Evolutionary conservation across 2,797 vertebrate species (phyloP).

Genomic region (Bryconaethiops microstoma): DNA sequence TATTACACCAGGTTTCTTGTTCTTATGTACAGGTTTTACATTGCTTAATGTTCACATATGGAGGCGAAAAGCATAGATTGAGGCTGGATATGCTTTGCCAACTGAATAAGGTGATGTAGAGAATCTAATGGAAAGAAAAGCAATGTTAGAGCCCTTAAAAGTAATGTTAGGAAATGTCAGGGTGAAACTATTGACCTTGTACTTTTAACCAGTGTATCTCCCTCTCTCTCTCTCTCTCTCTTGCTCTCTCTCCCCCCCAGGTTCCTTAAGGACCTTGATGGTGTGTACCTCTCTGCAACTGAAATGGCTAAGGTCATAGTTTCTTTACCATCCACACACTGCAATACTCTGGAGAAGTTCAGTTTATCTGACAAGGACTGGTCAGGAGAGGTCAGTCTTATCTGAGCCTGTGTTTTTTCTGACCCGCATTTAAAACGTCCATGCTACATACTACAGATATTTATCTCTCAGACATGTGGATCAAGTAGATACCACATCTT

Average conservation of each 20-base stretch:
- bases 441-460: conserved; percentile 32
- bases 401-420: conserved; percentile 26
- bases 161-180: conserved; percentile 37
- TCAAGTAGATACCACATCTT: conserved; percentile 10
- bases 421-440: conserved; percentile 21
- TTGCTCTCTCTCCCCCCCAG: not conserved
- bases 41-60: not conserved
- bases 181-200: conserved; percentile 38
- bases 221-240: conserved; percentile 7
- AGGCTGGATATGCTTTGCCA: not conserved
- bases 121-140: conserved; percentile 29
- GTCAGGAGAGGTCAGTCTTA: conserved; percentile 35
- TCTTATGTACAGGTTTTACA: not conserved
- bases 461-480: conserved; percentile 3
- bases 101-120: conserved; percentile 10
- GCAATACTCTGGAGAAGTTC: conserved; percentile 20
- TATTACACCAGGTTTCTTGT: not conserved
- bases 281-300: conserved; percentile 2
- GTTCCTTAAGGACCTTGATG: not conserved
- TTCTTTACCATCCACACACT: conserved; percentile 12
- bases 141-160: conserved; percentile 28
- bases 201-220: conserved; percentile 42
- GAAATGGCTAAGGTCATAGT: conserved; percentile 16
- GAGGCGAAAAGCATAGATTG: no score
- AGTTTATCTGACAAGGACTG: conserved; percentile 37